Evolutionary conservation across 2,797 vertebrate species (phyloP).

Genomic region (Rhinichthys osculus): DNA sequence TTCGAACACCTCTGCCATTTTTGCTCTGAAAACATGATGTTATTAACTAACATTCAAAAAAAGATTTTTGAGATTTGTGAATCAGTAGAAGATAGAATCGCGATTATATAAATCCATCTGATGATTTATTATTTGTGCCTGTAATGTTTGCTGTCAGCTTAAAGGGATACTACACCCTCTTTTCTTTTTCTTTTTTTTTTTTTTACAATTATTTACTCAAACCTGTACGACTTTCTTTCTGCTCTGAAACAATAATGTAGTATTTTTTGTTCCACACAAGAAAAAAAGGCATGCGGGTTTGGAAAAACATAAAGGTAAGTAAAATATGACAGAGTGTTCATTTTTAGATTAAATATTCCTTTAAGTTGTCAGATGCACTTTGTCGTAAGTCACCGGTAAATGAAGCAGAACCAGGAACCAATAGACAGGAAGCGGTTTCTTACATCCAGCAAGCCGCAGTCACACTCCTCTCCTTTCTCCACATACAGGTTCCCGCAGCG

Average conservation of each 20-base stretch:
- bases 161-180: background rate
- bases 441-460: conserved; percentile 86
- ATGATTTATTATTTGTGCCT: background rate
- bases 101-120: background rate
- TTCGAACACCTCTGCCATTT: background rate
- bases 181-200: too few species aligned
- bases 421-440: background rate
- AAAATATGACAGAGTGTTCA: too few species aligned
- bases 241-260: background rate
- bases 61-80: background rate
- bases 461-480: conserved; percentile 85
- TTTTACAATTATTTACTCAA: background rate
- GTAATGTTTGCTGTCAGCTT: background rate
- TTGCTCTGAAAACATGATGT: background rate
- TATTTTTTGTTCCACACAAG: background rate
- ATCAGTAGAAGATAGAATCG: background rate
- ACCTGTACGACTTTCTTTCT: background rate
- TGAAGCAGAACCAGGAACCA: background rate
- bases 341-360: background rate
- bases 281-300: background rate
- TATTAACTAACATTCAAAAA: background rate
- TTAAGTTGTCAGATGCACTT: background rate
- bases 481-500: conserved; percentile 87
- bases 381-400: background rate
- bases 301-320: background rate